These are phyloP conservation scores for Periophthalmodon schlosseri DNA, from an alignment of 2,113 vertebrate genomes.

Conservation along the genomic window DNA sequence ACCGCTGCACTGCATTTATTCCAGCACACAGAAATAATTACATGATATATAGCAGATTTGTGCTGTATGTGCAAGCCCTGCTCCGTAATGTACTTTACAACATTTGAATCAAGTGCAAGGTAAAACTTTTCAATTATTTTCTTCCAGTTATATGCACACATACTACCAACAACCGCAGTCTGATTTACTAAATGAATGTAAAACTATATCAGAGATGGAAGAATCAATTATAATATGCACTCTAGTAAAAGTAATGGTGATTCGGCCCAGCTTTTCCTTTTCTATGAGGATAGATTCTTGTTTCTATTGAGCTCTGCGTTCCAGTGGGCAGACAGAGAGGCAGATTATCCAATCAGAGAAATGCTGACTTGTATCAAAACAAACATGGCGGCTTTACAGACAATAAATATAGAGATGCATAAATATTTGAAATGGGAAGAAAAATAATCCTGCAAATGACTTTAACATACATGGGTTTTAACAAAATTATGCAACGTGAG, in stretches of 20 bases:
- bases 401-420: too few relatives aligned
- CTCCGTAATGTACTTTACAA: background rate
- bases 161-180: background rate
- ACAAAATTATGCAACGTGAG: too few relatives aligned
- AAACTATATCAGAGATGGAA: background rate
- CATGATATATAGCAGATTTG: slow-evolving; percentile 1
- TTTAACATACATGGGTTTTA: too few relatives aligned
- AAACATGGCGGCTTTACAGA: too few relatives aligned
- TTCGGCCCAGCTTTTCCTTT: background rate
- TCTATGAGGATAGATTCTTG: background rate
- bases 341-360: background rate
- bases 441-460: too few relatives aligned
- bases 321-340: background rate
- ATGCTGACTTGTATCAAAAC: too few relatives aligned
- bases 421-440: too few relatives aligned
- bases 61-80: slow-evolving; percentile 8
- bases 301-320: background rate
- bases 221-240: background rate
- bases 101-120: background rate
- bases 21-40: slow-evolving; percentile 30
- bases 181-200: background rate
- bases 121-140: background rate
- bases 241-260: background rate
- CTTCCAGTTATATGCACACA: background rate
- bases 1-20: slow-evolving; percentile 31